Percentiles rank a stretch among this genome's conserved stretches.
Conservation (phyloP, 2,113 vertebrate species). For the Myotis lucifugus region DNA sequence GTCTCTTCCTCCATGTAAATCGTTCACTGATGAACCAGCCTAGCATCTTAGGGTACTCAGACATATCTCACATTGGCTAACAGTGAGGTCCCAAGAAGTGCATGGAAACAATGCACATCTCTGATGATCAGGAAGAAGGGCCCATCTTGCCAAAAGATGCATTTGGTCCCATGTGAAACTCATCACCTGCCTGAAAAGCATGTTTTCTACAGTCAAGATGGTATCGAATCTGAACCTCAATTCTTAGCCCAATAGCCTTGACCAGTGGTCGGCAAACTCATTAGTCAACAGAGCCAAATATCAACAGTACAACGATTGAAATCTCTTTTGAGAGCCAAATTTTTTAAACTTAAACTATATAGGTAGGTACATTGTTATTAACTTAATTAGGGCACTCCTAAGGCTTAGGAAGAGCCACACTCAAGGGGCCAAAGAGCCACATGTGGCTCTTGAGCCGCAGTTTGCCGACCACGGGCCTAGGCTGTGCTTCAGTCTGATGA, state of each 20-base stretch:
- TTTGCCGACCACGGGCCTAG: background rate
- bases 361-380: too few species aligned
- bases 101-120: background rate
- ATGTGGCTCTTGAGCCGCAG: too few species aligned
- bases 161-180: background rate
- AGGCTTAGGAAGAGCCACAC: too few species aligned
- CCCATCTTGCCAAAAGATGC: background rate
- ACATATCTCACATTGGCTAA: background rate
- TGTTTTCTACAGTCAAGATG: background rate
- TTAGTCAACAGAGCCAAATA: too few species aligned
- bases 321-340: too few species aligned
- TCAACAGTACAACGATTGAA: too few species aligned
- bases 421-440: too few species aligned
- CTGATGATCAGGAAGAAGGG: background rate
- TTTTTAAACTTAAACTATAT: too few species aligned
- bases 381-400: too few species aligned
- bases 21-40: background rate
- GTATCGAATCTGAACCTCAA: background rate
- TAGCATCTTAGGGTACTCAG: background rate
- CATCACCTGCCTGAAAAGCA: background rate
- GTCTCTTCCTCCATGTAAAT: background rate
- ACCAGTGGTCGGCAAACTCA: too few species aligned
- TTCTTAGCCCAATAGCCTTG: background rate
- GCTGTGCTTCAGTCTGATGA: background rate
- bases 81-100: background rate